A percentile compares a stretch with the other conserved stretches of the same genome.
Evolutionary conservation across 2,888 invertebrate species (phyloP).

Genomic region (Amiota minor): DNA sequence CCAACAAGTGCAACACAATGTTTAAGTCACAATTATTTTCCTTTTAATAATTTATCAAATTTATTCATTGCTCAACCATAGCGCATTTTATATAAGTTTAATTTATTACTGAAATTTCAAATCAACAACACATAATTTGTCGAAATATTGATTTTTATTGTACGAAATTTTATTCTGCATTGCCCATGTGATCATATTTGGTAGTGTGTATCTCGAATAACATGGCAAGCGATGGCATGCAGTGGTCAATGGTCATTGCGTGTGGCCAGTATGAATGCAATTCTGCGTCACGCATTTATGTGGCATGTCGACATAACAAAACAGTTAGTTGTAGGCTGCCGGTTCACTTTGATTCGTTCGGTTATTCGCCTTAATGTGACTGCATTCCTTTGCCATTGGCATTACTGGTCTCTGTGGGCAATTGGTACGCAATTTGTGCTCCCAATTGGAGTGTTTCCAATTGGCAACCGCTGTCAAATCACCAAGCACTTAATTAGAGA

Average conservation of each 20-base stretch:
- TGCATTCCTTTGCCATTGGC: slow-evolving; percentile 29
- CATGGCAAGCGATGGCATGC: too few species aligned
- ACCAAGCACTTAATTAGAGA: slow-evolving; percentile 57
- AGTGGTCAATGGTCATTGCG: neutral
- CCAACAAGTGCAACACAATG: too few species aligned
- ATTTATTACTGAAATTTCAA: too few species aligned
- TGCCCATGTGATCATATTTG: too few species aligned
- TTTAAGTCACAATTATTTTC: too few species aligned
- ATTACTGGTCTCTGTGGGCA: slow-evolving; percentile 37
- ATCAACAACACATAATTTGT: too few species aligned
- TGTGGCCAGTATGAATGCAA: slow-evolving; percentile 55
- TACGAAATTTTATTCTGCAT: too few species aligned
- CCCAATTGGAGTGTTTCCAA: slow-evolving; percentile 49
- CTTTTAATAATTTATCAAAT: too few species aligned
- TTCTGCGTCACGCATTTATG: slow-evolving; percentile 45
- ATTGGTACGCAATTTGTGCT: slow-evolving; percentile 64
- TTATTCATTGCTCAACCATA: too few species aligned
- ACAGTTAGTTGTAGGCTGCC: slow-evolving; percentile 52
- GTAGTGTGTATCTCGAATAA: too few species aligned
- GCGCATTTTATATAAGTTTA: too few species aligned
- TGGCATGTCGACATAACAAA: slow-evolving; percentile 4
- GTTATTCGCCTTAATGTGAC: neutral
- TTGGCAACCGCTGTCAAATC: slow-evolving; percentile 59
- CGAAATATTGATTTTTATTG: too few species aligned
- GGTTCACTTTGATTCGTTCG: neutral